Evolutionary conservation across 2,888 invertebrate species (phyloP).

Genomic region (Neoaliturus tenellus): DNA sequence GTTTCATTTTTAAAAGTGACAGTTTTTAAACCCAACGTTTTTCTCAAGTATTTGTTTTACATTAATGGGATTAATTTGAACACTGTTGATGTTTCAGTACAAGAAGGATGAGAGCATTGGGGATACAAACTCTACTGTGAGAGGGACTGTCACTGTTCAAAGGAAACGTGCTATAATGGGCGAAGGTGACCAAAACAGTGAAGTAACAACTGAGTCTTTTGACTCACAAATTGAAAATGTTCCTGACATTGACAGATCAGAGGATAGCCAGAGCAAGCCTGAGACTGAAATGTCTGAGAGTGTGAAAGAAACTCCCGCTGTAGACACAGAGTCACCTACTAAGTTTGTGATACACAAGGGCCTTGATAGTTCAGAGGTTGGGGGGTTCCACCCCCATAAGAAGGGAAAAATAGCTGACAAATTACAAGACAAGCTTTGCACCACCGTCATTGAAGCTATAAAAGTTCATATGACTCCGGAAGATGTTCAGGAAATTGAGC

Average conservation of each 20-base stretch:
- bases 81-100: constrained; percentile 36
- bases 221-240: not conserved
- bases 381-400: not conserved
- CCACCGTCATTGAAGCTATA: not conserved
- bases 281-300: not conserved
- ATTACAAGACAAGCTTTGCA: constrained; percentile 55
- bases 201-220: not conserved
- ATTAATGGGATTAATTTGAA: too few relatives aligned
- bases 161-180: not conserved
- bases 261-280: not conserved
- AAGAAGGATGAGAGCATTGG: not conserved
- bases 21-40: too few relatives aligned
- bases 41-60: too few relatives aligned
- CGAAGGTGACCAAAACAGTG: not conserved
- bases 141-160: constrained; percentile 1
- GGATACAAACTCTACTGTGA: not conserved
- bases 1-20: too few relatives aligned
- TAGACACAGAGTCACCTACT: not conserved
- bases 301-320: not conserved
- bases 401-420: constrained; percentile 57
- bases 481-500: constrained; percentile 9
- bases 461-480: constrained; percentile 17
- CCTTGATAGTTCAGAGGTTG: not conserved
- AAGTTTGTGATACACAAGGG: constrained; percentile 22
- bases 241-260: not conserved